Percentiles rank a stretch among this genome's conserved stretches.
phyloP scores from a whole-genome alignment of 2,888 invertebrate genomes.

The Clanis bilineata region DNA sequence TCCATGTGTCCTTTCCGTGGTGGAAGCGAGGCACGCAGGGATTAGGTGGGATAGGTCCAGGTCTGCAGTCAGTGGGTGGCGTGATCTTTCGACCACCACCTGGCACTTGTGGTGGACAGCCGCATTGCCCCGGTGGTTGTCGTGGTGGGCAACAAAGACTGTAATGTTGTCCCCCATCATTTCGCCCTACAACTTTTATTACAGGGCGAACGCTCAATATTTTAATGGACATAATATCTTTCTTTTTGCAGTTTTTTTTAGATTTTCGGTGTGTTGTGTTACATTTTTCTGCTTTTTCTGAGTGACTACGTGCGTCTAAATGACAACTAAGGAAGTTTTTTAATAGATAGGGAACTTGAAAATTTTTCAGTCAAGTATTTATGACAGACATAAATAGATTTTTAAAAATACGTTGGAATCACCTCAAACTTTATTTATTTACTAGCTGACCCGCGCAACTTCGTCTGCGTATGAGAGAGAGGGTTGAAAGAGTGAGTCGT shows the following conservation, averaged over 20 bases:
- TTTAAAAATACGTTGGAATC: too few relatives aligned
- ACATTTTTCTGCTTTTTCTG: neutral
- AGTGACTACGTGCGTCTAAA: neutral
- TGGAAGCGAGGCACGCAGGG: slow-evolving; percentile 56
- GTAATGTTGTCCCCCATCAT: slow-evolving; percentile 29
- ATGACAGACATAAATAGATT: neutral
- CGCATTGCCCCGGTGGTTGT: slow-evolving; percentile 41
- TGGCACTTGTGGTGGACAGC: slow-evolving; percentile 41
- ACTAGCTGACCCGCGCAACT: too few relatives aligned
- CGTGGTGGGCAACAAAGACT: slow-evolving; percentile 52
- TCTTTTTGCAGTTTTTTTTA: neutral
- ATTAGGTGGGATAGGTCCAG: slow-evolving; percentile 47
- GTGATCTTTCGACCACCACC: slow-evolving; percentile 46
- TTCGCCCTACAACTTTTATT: neutral
- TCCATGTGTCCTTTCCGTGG: slow-evolving; percentile 53
- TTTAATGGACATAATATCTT: slow-evolving; percentile 6
- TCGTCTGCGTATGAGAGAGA: too few relatives aligned
- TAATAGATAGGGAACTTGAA: neutral
- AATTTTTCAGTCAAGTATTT: neutral
- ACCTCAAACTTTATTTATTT: too few relatives aligned
- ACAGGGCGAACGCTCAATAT: neutral
- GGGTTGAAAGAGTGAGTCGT: too few relatives aligned
- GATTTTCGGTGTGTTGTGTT: neutral
- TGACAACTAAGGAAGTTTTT: neutral
- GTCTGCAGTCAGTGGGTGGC: slow-evolving; percentile 50